A percentile compares a stretch with the other conserved stretches of the same genome.
These are phyloP conservation scores for Andrena bucephala DNA, from an alignment of 2,888 invertebrate genomes.

Conservation along the genomic window DNA sequence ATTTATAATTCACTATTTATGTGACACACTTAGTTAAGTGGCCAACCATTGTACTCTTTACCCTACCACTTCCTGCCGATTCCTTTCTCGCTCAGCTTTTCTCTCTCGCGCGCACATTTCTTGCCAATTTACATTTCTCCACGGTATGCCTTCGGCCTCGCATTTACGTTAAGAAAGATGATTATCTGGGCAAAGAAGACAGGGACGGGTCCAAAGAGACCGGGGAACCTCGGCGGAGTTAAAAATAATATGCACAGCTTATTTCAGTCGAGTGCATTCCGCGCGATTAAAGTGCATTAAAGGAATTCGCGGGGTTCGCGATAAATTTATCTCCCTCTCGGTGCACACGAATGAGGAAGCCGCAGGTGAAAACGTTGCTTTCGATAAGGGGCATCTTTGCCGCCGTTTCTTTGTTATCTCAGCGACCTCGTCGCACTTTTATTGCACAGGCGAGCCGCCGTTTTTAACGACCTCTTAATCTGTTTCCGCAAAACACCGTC, in stretches of 20 bases:
- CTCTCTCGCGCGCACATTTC: not conserved
- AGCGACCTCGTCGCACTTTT: slow-evolving; percentile 6
- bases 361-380: slow-evolving; percentile 6
- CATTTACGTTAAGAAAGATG: not conserved
- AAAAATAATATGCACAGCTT: slow-evolving; percentile 1
- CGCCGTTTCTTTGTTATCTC: slow-evolving; percentile 6
- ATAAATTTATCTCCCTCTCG: not conserved
- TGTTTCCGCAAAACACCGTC: slow-evolving; percentile 10
- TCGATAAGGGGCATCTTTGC: slow-evolving; percentile 8
- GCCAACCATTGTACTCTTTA: too few relatives aligned
- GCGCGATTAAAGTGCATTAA: slow-evolving; percentile 13
- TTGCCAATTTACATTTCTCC: not conserved
- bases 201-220: not conserved
- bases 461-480: slow-evolving; percentile 39
- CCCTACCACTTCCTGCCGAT: too few relatives aligned
- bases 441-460: not conserved
- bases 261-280: slow-evolving; percentile 2
- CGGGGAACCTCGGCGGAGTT: slow-evolving; percentile 2
- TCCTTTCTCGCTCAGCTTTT: not conserved
- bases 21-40: too few relatives aligned
- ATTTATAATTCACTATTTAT: too few relatives aligned
- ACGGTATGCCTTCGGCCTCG: not conserved
- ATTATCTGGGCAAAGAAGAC: not conserved
- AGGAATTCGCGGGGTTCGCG: not conserved
- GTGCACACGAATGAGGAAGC: not conserved